Base-by-base conservation (phyloP, 2,113 vertebrate species). In the Ictalurus punctatus region DNA sequence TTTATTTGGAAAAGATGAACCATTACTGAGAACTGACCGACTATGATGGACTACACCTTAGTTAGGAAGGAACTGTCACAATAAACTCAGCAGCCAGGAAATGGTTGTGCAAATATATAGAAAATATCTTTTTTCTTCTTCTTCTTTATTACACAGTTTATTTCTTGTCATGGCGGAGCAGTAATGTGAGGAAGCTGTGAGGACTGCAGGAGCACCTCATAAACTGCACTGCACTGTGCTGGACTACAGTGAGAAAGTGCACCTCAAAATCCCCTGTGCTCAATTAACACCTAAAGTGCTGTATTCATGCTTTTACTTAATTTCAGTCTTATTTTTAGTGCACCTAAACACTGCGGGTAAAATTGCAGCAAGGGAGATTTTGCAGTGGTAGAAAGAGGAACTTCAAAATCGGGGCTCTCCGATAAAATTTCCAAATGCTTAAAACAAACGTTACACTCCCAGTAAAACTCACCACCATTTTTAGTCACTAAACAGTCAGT, bases 31-130 rank as follows among this genome's bases (percentile, higher is more conserved):
- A 37, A 34, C n/a, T 34, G 80, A 19, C 8, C 37, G 27, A 63
- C 40, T 40, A 14, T 58, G 52, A 54, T 27, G 37, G 74, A 76
- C 2, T 27, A 19, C 63, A 16, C 10, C 2, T 52, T 8, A 71
- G 23, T 34, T 84, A 21, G 54, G 44, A 3, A 12, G 63, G 80
- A 90, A 90, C 71, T 89, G 54, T 89, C 37, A 63, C 76, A 86
- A 86, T 44, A 80, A 58, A 85, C 40, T 61, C 17, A 44, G 3
- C 40, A 52, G 1, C 8, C n/a, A 30, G 25, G 76, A 81, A 81
- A 56, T 21, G 27, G 63, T 30, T 52, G 37, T 58, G 84, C 48
- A 85, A 73, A 69, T 27, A 2, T 3, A 80, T 6, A 54, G 25
- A 34, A 67, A 30, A 54, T 27, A 13, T 21, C 1, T 17, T 37